Evolutionary conservation across 2,888 invertebrate genomes (phyloP).

Genomic region (Ophion ventricosus): DNA sequence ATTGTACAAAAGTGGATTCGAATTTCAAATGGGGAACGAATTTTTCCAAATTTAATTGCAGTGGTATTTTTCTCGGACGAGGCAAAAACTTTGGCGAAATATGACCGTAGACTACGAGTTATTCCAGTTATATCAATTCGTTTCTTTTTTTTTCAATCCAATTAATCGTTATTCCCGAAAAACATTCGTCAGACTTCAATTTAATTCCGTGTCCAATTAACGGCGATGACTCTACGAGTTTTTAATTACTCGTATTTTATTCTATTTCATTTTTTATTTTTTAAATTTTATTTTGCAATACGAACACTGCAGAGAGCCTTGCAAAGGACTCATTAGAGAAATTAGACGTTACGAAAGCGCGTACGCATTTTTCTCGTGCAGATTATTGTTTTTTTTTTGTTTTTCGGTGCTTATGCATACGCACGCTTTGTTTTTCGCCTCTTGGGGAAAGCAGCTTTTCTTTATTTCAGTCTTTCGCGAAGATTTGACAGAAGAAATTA

Average conservation of each 20-base stretch:
- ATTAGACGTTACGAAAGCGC: constrained; percentile 20
- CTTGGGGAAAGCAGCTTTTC: not conserved
- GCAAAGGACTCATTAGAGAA: constrained; percentile 9
- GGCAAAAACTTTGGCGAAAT: no score
- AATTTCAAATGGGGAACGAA: no score
- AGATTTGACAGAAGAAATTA: not conserved
- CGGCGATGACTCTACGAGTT: not conserved
- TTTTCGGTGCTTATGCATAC: not conserved
- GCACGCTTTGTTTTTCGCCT: not conserved
- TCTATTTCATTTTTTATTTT: not conserved
- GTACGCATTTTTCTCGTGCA: not conserved
- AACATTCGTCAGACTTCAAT: not conserved
- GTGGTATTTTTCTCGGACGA: no score
- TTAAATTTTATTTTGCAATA: not conserved
- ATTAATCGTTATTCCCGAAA: not conserved
- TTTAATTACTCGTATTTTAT: constrained; percentile 1
- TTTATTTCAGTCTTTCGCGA: not conserved
- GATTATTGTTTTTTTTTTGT: not conserved
- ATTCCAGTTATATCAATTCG: no score
- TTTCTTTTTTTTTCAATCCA: not conserved
- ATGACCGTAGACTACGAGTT: no score
- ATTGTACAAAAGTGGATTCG: no score
- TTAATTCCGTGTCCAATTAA: constrained; percentile 1
- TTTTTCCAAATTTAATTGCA: no score
- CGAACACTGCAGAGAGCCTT: not conserved